Evolutionary conservation across 2,888 invertebrate species (phyloP).

Genomic region (Phoenoteleia sp.): DNA sequence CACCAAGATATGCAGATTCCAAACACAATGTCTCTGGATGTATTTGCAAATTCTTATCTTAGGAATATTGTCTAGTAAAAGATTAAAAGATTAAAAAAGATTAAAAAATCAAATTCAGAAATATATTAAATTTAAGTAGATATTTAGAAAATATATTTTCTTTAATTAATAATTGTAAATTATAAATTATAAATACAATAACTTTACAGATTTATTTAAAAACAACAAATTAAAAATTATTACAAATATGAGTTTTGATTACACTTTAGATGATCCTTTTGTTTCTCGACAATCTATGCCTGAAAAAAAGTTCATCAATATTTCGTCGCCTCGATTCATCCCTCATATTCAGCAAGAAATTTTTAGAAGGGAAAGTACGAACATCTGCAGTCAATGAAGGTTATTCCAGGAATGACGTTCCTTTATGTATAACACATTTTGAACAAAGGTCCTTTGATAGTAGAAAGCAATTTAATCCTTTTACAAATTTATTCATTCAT

Average conservation of each 20-base stretch:
- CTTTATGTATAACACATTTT: conserved; percentile 47
- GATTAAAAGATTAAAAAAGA: conserved; percentile 49
- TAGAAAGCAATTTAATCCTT: conserved; percentile 63
- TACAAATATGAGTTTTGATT: conserved; percentile 42
- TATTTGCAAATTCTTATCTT: conserved; percentile 43
- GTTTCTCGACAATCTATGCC: conserved; percentile 36
- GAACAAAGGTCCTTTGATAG: conserved; percentile 51
- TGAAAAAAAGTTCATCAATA: conserved; percentile 61
- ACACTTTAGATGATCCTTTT: conserved; percentile 45
- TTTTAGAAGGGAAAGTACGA: conserved; percentile 54
- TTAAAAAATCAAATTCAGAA: no score
- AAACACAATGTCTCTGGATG: conserved; percentile 29
- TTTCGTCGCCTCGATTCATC: conserved; percentile 44
- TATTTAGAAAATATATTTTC: conserved; percentile 14
- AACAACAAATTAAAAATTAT: neutral
- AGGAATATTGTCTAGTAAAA: conserved; percentile 32
- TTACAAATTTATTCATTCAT: conserved; percentile 50
- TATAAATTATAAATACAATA: no score
- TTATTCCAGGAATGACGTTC: conserved; percentile 44
- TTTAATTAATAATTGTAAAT: no score
- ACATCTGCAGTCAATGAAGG: conserved; percentile 62
- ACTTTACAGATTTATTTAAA: no score
- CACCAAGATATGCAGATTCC: conserved; percentile 35
- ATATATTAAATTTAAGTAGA: no score
- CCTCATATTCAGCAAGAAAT: conserved; percentile 39